Base-by-base conservation (phyloP, 2,113 vertebrate species). In the Passer montanus region DNA sequence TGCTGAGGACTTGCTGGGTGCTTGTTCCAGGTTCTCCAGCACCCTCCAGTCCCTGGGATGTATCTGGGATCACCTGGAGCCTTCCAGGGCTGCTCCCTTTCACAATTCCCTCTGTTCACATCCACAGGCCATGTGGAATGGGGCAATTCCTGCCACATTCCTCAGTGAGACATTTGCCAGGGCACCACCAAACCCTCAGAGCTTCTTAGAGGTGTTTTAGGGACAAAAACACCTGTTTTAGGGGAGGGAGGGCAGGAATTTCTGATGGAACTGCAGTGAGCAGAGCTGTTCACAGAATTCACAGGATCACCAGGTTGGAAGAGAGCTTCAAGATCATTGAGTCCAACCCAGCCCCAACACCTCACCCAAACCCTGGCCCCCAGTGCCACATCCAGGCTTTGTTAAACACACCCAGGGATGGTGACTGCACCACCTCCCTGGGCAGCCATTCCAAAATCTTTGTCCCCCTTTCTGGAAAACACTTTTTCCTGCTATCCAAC, bases 81-180 rank as follows among this genome's bases (percentile, higher is more conserved):
- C 58, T 68, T 11, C 30, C 37, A 15, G 74, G 56, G 18, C 5
- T 44, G 6, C 18, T 53, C 9, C 31, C 37, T 58, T 37, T 12
- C 37, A 2, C 4, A 49, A 8, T 17, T 39, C 9, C 6, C 23
- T 20, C 37, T 6, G 0, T n/a, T 55, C 46, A 1, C 84, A 63
- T 1, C 27, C 47, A 9, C n/a, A 24, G 13, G 47, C n/a, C 26
- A 2, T 66, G 67, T 73, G 88, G 31, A 44, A 66, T 4, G 18
- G 53, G 67, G 28, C 63, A 43, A 14, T 39, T 49, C 78, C 62
- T 56, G 52, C 6, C 28, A 1, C 12, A 0, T 21, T 33, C 69
- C 35, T 41, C 30, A 8, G 4, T 1, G 47, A 35, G 33, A 16
- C 21, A 1, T 15, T 2, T 26, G n/a, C 7, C 30, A 89, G 39